Evolutionary conservation across 2,797 vertebrate species (phyloP).

Genomic region (Gobionotothen gibberifrons): DNA sequence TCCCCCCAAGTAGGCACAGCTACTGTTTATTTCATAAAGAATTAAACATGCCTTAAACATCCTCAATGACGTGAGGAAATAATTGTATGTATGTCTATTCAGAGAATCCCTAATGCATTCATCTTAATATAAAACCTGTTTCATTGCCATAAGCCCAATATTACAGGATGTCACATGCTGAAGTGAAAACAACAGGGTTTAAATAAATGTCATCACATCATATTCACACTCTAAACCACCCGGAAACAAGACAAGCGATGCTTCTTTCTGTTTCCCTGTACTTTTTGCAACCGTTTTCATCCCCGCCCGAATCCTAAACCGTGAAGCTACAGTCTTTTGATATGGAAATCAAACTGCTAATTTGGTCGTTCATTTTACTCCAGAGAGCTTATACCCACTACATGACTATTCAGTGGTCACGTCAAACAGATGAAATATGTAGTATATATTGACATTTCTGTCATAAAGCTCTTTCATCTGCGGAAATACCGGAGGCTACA

Average conservation of each 20-base stretch:
- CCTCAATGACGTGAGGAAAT: background rate
- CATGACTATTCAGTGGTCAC: conserved; percentile 63
- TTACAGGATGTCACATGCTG: conserved; percentile 36
- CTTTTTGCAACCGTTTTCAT: conserved; percentile 13
- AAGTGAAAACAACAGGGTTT: conserved; percentile 20
- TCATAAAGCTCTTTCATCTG: conserved; percentile 62
- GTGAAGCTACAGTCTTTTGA: conserved; percentile 52
- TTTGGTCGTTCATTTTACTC: conserved; percentile 57
- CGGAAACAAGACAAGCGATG: background rate
- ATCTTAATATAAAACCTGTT: conserved; percentile 49
- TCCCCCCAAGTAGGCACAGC: background rate
- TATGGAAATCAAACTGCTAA: conserved; percentile 68
- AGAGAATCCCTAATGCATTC: background rate
- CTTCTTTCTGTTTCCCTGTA: background rate
- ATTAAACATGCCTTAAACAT: background rate
- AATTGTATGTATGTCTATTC: background rate
- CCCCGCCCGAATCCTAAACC: conserved; percentile 23
- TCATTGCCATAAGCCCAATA: conserved; percentile 23
- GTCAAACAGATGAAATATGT: conserved; percentile 67
- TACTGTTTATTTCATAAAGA: background rate
- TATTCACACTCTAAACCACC: conserved; percentile 18
- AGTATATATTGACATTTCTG: conserved; percentile 69
- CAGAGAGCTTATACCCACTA: conserved; percentile 42
- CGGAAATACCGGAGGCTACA: conserved; percentile 53
- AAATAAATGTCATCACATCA: conserved; percentile 7